A percentile compares a stretch with the other conserved stretches of the same genome.
Conservation (phyloP, 2,797 vertebrate genomes). For the Hypotaenidia okinawae region DNA sequence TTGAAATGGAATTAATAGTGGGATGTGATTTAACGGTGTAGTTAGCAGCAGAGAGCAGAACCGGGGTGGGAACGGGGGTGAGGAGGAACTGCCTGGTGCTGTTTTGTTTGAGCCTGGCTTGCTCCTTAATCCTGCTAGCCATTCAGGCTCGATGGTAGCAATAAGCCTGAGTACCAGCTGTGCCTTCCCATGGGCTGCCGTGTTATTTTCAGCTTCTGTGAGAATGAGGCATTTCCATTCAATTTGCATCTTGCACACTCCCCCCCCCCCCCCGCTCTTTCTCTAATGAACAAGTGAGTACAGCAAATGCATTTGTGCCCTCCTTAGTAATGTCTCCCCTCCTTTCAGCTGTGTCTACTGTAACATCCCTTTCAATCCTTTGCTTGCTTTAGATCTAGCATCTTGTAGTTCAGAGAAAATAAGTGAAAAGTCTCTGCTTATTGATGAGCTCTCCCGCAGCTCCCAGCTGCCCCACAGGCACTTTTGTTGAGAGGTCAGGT, state of each 20-base stretch:
- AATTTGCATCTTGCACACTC: slow-evolving; percentile 25
- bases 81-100: slow-evolving; percentile 11
- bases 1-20: neutral
- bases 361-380: slow-evolving; percentile 1
- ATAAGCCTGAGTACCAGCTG: slow-evolving; percentile 49
- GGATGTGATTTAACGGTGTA: neutral
- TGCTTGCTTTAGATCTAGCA: slow-evolving; percentile 1
- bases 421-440: neutral
- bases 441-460: neutral
- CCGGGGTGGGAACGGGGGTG: neutral
- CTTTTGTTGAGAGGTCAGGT: neutral
- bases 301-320: slow-evolving; percentile 23
- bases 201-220: slow-evolving; percentile 30
- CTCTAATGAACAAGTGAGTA: slow-evolving; percentile 34
- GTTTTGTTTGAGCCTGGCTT: slow-evolving; percentile 24
- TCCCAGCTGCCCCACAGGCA: neutral
- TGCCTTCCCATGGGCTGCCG: slow-evolving; percentile 3
- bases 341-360: neutral
- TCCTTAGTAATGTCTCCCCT: neutral
- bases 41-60: slow-evolving; percentile 4
- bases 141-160: slow-evolving; percentile 56
- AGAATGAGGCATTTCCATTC: slow-evolving; percentile 62
- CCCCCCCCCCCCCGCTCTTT: neutral
- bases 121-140: slow-evolving; percentile 39
- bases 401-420: neutral